phyloP scores from a whole-genome alignment of 2,888 invertebrate species.

The Dioctria rufipes region DNA sequence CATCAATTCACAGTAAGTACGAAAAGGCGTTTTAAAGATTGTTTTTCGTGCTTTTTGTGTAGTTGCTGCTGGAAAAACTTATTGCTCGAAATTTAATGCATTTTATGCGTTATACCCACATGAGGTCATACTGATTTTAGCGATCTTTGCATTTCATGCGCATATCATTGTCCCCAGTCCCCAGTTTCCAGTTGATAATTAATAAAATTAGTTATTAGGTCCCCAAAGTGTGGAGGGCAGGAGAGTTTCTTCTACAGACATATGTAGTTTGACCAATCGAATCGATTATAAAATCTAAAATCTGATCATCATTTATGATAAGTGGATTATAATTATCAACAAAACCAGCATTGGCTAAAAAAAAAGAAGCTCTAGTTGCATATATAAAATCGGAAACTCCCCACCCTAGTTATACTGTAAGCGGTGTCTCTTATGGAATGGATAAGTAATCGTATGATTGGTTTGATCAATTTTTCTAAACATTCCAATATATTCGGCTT shows the following conservation, averaged over 20 bases:
- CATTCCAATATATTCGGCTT: neutral
- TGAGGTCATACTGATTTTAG: neutral
- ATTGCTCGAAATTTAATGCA: constrained; percentile 46
- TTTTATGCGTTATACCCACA: constrained; percentile 20
- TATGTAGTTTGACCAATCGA: neutral
- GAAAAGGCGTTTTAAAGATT: constrained; percentile 52
- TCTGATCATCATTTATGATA: constrained; percentile 25
- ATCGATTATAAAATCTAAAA: neutral
- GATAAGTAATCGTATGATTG: neutral
- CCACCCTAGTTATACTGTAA: neutral
- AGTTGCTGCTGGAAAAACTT: constrained; percentile 20
- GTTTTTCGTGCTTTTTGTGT: constrained; percentile 45
- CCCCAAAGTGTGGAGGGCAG: constrained; percentile 7
- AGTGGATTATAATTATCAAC: constrained; percentile 32
- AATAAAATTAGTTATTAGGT: neutral
- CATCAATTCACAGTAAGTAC: constrained; percentile 28
- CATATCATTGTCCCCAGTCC: too few relatives aligned
- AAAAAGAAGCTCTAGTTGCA: neutral
- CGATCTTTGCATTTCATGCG: neutral
- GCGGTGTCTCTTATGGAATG: neutral
- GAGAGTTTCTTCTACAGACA: neutral
- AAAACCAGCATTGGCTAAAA: neutral
- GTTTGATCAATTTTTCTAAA: constrained; percentile 21
- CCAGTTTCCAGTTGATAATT: constrained; percentile 24
- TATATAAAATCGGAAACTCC: neutral